Base-by-base conservation (phyloP, 2,797 vertebrate species). In the Muscicapa comitata region DNA sequence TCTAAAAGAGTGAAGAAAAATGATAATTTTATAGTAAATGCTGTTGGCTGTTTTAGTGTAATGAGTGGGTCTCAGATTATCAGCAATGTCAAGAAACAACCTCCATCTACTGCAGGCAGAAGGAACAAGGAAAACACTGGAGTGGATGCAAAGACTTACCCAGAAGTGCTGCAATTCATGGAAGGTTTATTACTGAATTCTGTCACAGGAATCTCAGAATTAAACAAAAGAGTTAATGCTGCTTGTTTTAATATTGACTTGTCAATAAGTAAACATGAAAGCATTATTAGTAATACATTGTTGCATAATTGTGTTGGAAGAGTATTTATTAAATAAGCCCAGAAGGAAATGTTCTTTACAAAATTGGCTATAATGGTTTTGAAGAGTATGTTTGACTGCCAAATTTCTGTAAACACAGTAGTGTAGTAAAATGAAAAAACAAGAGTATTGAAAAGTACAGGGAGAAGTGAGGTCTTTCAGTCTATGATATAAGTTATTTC, bases 351-450 rank as follows among this genome's bases (percentile, higher is more conserved):
- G 18, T n/a, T 81, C 28, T 90, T 88, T 48, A 61, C n/a, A 80
- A 72, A 90, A 77, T 10, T n/a, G 19, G 10, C 31, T 89, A n/a
- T 55, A 67, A 38, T 3, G 6, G 6, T 89, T 92, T 91, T 71
- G 37, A 79, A 88, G 26, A 72, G 18, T 28, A 2, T 57, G 17
- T 90, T 86, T 51, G 43, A 43, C 54, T 75, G n/a, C 29, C 53
- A 72, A 35, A 58, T 92, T 77, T 83, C 37, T 83, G 21, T 55
- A 77, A 92, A 92, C 12, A 57, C n/a, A 14, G 11, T 67, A 76
- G 20, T 37, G 50, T 9, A 90, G 43, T 86, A 79, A 93, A 93
- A 94, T 7, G 48, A 95, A 42, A 93, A 93, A 78, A 59, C 54
- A 47, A 42, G 35, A 86, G 75, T 51, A 77, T 47, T 77, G 40